Evolutionary conservation across 2,113 vertebrate genomes (phyloP).

Genomic region (Prolemur simus): DNA sequence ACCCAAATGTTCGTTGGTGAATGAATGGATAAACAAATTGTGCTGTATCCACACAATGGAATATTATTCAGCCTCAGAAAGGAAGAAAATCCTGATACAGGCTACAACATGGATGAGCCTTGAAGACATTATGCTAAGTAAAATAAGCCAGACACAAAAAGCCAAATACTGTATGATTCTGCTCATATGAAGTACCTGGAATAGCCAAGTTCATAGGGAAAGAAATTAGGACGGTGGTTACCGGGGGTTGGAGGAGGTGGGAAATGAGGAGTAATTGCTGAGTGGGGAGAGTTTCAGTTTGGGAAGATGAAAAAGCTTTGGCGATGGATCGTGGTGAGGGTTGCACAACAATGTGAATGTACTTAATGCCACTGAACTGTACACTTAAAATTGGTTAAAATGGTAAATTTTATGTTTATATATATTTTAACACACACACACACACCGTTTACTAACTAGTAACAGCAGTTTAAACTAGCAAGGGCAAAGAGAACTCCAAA

Average conservation of each 20-base stretch:
- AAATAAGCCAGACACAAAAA: too few species aligned
- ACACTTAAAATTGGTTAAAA: not conserved
- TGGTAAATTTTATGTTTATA: not conserved
- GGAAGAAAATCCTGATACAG: not conserved
- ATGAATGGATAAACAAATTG: not conserved
- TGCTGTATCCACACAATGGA: not conserved
- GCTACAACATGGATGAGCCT: too few species aligned
- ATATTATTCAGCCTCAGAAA: not conserved
- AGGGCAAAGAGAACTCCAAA: not conserved
- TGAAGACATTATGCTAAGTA: too few species aligned
- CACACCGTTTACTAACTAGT: not conserved
- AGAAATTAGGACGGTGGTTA: not conserved
- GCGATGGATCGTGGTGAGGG: fast-evolving
- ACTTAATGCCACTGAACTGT: not conserved
- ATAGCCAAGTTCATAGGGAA: not conserved
- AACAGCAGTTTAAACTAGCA: not conserved
- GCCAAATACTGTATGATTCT: too few species aligned
- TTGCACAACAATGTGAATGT: not conserved
- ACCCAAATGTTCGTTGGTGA: not conserved
- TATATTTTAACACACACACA: not conserved
- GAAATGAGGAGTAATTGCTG: not conserved
- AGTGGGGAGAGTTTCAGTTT: not conserved
- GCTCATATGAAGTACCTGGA: not conserved
- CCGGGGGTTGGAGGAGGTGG: too few species aligned
- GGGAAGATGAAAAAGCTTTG: not conserved